Evolutionary conservation across 2,113 vertebrate species (phyloP), one percentile per base, ranked within the genome.

Genomic region (Paralichthys olivaceus): DNA sequence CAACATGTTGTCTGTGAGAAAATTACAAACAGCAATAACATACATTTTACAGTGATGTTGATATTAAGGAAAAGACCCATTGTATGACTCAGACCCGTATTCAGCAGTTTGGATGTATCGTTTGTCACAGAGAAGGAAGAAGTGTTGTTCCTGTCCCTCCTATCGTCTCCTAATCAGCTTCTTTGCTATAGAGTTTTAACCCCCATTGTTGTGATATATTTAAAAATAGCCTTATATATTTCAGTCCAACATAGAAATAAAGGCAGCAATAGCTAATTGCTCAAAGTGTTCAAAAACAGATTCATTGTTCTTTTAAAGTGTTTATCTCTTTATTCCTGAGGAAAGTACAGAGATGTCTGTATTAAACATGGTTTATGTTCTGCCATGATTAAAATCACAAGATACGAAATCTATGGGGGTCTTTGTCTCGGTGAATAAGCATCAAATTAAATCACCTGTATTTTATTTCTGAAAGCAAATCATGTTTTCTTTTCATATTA

Each of bases 211-310:
- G n/a, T 26, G 28, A 22, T 20, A 34, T 7, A 2, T 60, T 29
- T 84, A 73, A 60, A 70, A 70, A 8, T 66, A 67, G 22, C 9
- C 1, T 61, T 49, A 14, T 37, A 28, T 78, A 68, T 59, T 54
- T 6, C 62, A 63, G 49, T 55, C 26, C 75, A 70, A 62, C 77
- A 80, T 17, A 60, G 25, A 70, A 56, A 71, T 28, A 60, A 54
- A 25, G 20, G 40, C 45, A 62, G 49, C 57, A 68, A 29, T 25
- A 29, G 29, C 20, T 53, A 57, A 57, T 15, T 62, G 34, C 40
- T 55, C 34, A 51, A 34, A 49, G 13, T 8, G 9, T 5, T 25
- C 15, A 29, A 40, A 40, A 53, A 19, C 20, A n/a, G 19, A 25
- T 37, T 45, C 20, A 40, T 28, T n/a, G 49, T 58, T 51, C 28